Base-by-base conservation (phyloP, 2,888 invertebrate genomes). In the Zhuqinia jingwanae region DNA sequence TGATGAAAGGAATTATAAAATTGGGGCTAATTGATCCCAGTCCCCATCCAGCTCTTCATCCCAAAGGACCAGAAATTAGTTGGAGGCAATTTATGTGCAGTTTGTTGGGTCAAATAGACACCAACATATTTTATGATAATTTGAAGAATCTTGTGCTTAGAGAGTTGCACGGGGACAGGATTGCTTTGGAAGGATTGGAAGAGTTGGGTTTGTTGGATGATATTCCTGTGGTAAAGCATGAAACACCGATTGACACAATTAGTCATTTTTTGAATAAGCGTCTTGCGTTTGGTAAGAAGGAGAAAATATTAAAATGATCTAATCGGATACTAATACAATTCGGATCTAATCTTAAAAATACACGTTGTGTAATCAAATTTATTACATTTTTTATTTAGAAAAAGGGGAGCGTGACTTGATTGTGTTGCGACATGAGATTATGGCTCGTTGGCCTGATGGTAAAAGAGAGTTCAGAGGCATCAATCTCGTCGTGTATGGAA, bases 1-100 rank as follows among this genome's bases (percentile, higher is more conserved):
- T 97, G 2, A 96, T 98, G 91, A 95, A 96, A 90, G 96, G 96
- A 0, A 94, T 99, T 92, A 96, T 98, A 92, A 94, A 96, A 76
- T 93, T 99, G 82, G 99, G 99, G 0, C 93, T 99, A 0, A 95
- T 99, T 70, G 97, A 97, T 92, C 95, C 96, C 0, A 96, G 96
- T 91, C 95, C 96, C 1, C 96, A 97, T 93, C 96, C 99, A 0
- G 95, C 95, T 91, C 94, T 99, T n/a, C 99, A 99, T 92, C 96
- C 96, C 0, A 96, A 96, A 92, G 99, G 99, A 60, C 99, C 99
- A 0, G 97, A 97, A 88, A 95, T 99, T 42, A 98, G 98, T 11
- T 99, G 99, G 96, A 95, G 96, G 91, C 95, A 96, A 92, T 94
- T 98, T 80, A 95, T 98, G 58, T 97, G 97, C 91, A 96, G 96